Percentiles rank a stretch among this genome's conserved stretches.
Conservation (phyloP, 1,140 invertebrate genomes). For the Ganaspis sp. region DNA sequence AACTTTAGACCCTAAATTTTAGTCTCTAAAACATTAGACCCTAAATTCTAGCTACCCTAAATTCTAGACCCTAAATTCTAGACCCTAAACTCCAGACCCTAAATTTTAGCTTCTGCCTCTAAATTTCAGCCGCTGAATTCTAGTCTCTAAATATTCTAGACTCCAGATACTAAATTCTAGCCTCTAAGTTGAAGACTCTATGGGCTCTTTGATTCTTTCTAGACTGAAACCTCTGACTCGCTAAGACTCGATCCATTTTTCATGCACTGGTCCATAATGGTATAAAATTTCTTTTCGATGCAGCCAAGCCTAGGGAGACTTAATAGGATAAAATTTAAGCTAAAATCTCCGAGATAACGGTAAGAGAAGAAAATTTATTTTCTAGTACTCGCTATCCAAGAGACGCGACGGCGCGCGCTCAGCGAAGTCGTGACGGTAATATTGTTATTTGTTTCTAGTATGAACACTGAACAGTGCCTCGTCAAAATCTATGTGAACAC, state of each 20-base stretch:
- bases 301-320: constrained; percentile 49
- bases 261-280: background rate
- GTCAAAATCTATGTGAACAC: constrained; percentile 73
- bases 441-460: constrained; percentile 74
- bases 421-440: constrained; percentile 63
- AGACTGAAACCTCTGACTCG: background rate
- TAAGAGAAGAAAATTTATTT: constrained; percentile 68
- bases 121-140: too few relatives aligned
- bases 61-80: background rate
- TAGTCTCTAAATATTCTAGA: background rate
- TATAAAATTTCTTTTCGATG: constrained; percentile 27
- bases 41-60: too few relatives aligned
- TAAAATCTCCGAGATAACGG: constrained; percentile 60
- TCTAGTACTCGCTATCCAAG: constrained; percentile 61
- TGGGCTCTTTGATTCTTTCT: background rate
- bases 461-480: constrained; percentile 75
- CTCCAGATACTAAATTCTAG: background rate
- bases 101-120: background rate
- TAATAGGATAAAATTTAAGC: constrained; percentile 53
- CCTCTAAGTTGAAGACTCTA: background rate
- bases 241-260: background rate
- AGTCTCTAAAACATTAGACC: too few relatives aligned
- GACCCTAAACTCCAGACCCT: background rate
- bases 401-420: constrained; percentile 41
- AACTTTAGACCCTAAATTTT: too few relatives aligned